These are phyloP conservation scores for Rhagologus leucostigma DNA, from an alignment of 2,113 vertebrate genomes.

Conservation along the genomic window DNA sequence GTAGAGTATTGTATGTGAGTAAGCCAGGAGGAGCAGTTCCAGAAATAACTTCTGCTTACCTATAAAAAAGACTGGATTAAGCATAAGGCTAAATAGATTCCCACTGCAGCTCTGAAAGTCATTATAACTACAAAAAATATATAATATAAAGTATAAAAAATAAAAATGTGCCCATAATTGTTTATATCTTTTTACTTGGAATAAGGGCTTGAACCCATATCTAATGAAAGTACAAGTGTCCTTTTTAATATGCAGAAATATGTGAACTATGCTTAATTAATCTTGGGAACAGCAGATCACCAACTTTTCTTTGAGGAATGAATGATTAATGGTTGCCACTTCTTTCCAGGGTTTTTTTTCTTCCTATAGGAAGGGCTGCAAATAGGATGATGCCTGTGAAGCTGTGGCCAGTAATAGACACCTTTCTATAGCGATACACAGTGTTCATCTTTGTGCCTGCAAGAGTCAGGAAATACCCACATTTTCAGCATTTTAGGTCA, in stretches of 20 bases:
- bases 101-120: not conserved
- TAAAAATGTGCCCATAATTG: not conserved
- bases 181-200: not conserved
- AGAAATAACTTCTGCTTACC: conserved; percentile 32
- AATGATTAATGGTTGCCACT: not conserved
- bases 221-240: not conserved
- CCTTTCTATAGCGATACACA: not conserved
- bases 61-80: not conserved
- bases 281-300: not conserved
- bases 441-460: not conserved
- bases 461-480: not conserved
- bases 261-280: not conserved
- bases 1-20: not conserved
- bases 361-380: not conserved
- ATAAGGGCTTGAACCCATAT: not conserved
- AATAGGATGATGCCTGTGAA: not conserved
- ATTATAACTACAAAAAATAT: not conserved
- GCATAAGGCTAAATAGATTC: not conserved
- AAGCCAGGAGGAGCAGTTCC: not conserved
- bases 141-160: not conserved
- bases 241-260: not conserved
- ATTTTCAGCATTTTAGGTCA: not conserved
- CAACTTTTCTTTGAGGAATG: not conserved
- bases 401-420: not conserved
- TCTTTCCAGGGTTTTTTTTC: not conserved